These are phyloP conservation scores for Glomeris maerens DNA, from an alignment of 1,140 invertebrate species.

Conservation along the genomic window DNA sequence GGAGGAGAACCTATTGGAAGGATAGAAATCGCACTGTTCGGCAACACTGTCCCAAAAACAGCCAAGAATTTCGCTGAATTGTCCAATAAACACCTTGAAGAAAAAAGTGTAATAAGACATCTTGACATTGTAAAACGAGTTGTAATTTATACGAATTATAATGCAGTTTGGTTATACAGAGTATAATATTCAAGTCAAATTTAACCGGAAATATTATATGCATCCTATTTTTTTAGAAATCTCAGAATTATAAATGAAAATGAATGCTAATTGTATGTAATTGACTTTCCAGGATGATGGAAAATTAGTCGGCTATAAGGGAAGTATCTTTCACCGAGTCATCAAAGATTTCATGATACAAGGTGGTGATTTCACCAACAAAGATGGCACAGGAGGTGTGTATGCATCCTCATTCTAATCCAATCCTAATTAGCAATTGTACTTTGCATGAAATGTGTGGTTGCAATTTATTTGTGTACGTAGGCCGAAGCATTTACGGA, in stretches of 20 bases:
- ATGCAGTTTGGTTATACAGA: too few relatives aligned
- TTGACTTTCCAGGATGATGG: too few relatives aligned
- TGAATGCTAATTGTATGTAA: too few relatives aligned
- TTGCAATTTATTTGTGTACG: constrained; percentile 7
- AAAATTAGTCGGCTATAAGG: constrained; percentile 13
- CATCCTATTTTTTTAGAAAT: too few relatives aligned
- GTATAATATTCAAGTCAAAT: too few relatives aligned
- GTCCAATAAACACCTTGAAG: constrained; percentile 36
- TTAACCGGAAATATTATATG: too few relatives aligned
- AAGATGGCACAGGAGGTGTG: constrained; percentile 76
- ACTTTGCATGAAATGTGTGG: not conserved
- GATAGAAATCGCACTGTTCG: constrained; percentile 87
- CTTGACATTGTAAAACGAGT: too few relatives aligned
- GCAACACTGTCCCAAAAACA: constrained; percentile 81
- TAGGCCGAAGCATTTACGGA: constrained; percentile 83
- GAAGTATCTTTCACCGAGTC: constrained; percentile 45
- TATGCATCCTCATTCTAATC: constrained; percentile 16
- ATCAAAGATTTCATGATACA: constrained; percentile 83
- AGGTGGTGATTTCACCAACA: constrained; percentile 78
- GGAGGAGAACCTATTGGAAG: constrained; percentile 60
- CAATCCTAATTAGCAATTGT: too few relatives aligned
- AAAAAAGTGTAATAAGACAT: too few relatives aligned
- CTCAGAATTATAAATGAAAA: too few relatives aligned
- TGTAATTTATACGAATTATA: too few relatives aligned
- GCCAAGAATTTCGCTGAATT: constrained; percentile 80